Base-by-base conservation (phyloP, 2,797 vertebrate genomes). In the Ptychobarbus kaznakovi region DNA sequence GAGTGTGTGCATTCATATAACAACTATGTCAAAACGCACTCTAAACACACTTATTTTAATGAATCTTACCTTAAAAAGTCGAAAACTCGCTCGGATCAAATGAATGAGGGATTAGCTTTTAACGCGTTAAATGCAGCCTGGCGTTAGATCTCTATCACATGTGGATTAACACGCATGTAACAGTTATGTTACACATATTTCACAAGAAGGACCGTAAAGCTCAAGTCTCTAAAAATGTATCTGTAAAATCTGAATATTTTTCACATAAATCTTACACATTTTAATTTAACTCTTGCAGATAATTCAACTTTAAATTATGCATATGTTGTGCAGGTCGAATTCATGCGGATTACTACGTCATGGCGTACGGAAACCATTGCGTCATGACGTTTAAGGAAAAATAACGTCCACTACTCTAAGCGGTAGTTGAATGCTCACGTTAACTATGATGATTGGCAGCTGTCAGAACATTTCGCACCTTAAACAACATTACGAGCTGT, bases 311-410 rank as follows among this genome's bases (percentile, higher is more conserved):
- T 75, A 35, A 16, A 8, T 66, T 66, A 18, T 8, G 32, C 16
- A 35, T 32, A 8, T 58, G 22, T 13, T 28, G 22, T 63, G 13
- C 13, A 28, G n/a, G 1, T 79, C 56, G 38, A 0, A 18, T 63
- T 12, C 76, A n/a, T 63, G 56, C 13, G 49, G 32, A 42, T 28
- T 3, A 65, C 7, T 32, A 25, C 75, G 75, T 58, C 75, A 58
- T 40, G 4, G 58, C 51, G 75, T 25, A 77, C 20, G 20, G 10
- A 16, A 35, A 58, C 2, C 74, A 46, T 22, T 46, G 25, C 80
- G 80, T 82, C 80, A 72, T 72, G 46, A 72, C 80, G 80, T 61
- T 68, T 28, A 0, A 61, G 13, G 11, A 13, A n/a, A 20, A 49
- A 80, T 13, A 3, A 16, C 22, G 15, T 70, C n/a, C 20, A 9